These are phyloP conservation scores for Eupeodes latifasciatus DNA, from an alignment of 2,888 invertebrate genomes.

Conservation along the genomic window DNA sequence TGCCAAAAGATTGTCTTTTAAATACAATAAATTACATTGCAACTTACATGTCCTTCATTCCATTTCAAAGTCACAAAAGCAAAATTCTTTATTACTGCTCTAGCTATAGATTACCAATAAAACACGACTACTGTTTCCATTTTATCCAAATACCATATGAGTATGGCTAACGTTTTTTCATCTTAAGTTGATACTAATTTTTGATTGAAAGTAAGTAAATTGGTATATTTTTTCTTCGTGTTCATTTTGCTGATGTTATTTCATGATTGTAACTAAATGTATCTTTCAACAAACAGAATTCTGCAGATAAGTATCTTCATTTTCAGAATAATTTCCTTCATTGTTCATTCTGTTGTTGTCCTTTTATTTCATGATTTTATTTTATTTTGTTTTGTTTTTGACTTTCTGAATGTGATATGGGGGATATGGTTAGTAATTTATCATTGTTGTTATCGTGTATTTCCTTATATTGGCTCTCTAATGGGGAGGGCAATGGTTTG, in stretches of 20 bases:
- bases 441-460: conserved; percentile 64
- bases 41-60: too few species aligned
- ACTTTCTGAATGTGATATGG: neutral
- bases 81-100: too few species aligned
- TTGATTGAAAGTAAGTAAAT: conserved; percentile 56
- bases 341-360: conserved; percentile 45
- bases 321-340: conserved; percentile 17
- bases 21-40: too few species aligned
- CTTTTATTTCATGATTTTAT: conserved; percentile 9
- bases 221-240: conserved; percentile 35
- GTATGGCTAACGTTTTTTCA: conserved; percentile 15
- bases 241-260: conserved; percentile 57
- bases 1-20: too few species aligned
- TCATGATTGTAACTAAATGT: conserved; percentile 67
- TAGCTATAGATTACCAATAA: too few species aligned
- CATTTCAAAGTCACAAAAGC: too few species aligned
- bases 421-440: conserved; percentile 45
- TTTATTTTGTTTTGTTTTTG: conserved; percentile 26
- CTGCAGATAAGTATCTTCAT: conserved; percentile 59
- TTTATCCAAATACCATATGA: conserved; percentile 24
- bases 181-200: conserved; percentile 44
- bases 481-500: conserved; percentile 17
- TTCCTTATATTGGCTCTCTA: conserved; percentile 33
- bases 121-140: too few species aligned
- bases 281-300: conserved; percentile 67